phyloP scores from a whole-genome alignment of 2,797 vertebrate genomes.

The Chelon labrosus region DNA sequence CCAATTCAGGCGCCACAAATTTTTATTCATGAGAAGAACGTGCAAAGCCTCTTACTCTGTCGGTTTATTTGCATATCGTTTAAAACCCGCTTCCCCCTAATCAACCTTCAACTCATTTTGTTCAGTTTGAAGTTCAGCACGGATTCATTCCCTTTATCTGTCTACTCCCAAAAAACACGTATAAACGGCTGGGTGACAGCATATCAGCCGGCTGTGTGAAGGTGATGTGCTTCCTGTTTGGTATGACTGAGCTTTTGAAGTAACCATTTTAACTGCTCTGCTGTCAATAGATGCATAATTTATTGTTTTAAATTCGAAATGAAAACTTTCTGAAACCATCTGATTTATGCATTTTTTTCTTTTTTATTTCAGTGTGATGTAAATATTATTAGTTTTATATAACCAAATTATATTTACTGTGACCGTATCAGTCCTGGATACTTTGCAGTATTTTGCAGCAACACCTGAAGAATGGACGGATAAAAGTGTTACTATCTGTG shows the following conservation, averaged over 20 bases:
- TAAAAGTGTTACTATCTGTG: constrained; percentile 5
- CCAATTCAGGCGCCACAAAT: constrained; percentile 49
- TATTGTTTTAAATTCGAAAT: constrained; percentile 2
- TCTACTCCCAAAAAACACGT: constrained; percentile 10
- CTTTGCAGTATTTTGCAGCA: neutral
- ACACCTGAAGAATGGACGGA: constrained; percentile 17
- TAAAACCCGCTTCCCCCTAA: constrained; percentile 60
- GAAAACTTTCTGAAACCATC: neutral
- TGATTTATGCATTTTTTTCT: neutral
- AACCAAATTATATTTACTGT: neutral
- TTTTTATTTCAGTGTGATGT: neutral
- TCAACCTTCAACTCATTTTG: constrained; percentile 57
- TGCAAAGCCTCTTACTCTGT: constrained; percentile 73
- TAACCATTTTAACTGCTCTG: constrained; percentile 1
- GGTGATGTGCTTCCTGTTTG: constrained; percentile 15
- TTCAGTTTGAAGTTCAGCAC: constrained; percentile 43
- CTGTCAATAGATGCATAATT: constrained; percentile 5
- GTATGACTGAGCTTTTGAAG: neutral
- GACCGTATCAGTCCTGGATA: neutral
- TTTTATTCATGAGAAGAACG: constrained; percentile 55
- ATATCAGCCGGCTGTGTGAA: constrained; percentile 10
- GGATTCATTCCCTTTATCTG: constrained; percentile 47
- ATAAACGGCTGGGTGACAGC: neutral
- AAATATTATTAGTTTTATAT: neutral
- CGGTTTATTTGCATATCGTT: constrained; percentile 75